A percentile compares a stretch with the other conserved stretches of the same genome.
These are phyloP conservation scores for Pogonognathellus flavescens DNA, from an alignment of 1,140 invertebrate species.

Conservation along the genomic window DNA sequence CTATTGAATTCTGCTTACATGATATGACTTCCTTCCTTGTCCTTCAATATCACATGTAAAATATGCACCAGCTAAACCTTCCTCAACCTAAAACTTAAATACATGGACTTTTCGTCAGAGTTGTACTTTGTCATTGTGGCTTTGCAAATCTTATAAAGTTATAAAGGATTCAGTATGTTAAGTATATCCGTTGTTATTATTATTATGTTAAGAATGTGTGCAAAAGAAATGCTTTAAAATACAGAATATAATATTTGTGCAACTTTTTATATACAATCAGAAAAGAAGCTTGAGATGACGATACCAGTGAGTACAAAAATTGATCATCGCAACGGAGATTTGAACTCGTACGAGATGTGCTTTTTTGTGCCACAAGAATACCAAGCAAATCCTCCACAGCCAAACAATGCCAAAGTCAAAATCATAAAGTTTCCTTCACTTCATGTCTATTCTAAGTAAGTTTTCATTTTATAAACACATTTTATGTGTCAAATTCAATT, in stretches of 20 bases:
- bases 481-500: too few relatives aligned
- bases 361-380: slow-evolving; percentile 69
- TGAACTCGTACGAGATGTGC: slow-evolving; percentile 69
- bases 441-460: slow-evolving; percentile 68
- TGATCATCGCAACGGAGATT: slow-evolving; percentile 64
- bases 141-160: too few relatives aligned
- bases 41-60: neutral
- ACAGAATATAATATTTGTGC: too few relatives aligned
- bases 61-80: too few relatives aligned
- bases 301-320: slow-evolving; percentile 65
- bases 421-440: slow-evolving; percentile 68
- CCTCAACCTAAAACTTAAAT: too few relatives aligned
- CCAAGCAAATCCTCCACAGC: slow-evolving; percentile 69
- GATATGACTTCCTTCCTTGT: neutral
- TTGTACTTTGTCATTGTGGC: too few relatives aligned
- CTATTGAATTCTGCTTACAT: too few relatives aligned
- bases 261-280: slow-evolving; percentile 18
- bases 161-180: too few relatives aligned
- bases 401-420: slow-evolving; percentile 68
- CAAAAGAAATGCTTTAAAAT: too few relatives aligned
- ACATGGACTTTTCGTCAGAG: too few relatives aligned
- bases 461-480: neutral
- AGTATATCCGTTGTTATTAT: too few relatives aligned
- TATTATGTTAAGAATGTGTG: too few relatives aligned
- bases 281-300: slow-evolving; percentile 65